These are phyloP conservation scores for Oryzias dopingdopingensis DNA, from an alignment of 2,797 vertebrate species.

Conservation along the genomic window DNA sequence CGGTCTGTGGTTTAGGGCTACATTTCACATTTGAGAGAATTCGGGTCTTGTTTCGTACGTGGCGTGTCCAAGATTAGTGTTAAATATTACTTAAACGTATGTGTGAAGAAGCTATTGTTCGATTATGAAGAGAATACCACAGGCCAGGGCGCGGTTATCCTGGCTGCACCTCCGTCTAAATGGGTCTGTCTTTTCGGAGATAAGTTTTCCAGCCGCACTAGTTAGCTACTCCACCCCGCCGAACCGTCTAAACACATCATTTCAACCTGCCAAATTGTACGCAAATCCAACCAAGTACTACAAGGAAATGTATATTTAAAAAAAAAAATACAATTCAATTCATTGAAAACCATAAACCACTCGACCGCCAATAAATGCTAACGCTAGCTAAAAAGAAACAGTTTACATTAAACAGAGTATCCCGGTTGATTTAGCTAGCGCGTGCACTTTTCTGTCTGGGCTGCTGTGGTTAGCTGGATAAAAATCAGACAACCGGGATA, in stretches of 20 bases:
- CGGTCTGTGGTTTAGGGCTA: conserved; percentile 36
- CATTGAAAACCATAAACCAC: not conserved
- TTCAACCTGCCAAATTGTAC: conserved; percentile 13
- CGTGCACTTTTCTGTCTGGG: conserved; percentile 59
- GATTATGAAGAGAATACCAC: conserved; percentile 25
- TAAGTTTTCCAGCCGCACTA: conserved; percentile 68
- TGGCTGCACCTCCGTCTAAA: conserved; percentile 51
- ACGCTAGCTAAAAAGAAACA: conserved; percentile 38
- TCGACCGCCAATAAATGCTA: conserved; percentile 7
- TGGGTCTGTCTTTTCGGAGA: conserved; percentile 42
- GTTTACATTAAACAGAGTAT: conserved; percentile 32
- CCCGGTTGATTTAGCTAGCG: conserved; percentile 66
- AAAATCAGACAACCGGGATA: not conserved
- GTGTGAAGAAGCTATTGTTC: conserved; percentile 12
- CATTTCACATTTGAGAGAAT: conserved; percentile 18
- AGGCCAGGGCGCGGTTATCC: conserved; percentile 67
- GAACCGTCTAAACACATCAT: conserved; percentile 26
- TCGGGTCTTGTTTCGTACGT: not conserved
- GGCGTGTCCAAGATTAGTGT: not conserved
- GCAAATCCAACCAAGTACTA: not conserved
- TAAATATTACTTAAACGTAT: not conserved
- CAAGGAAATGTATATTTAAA: not conserved
- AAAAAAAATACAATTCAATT: not conserved
- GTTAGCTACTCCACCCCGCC: conserved; percentile 64
- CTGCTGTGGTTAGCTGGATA: conserved; percentile 25